These are phyloP conservation scores for Rhyacophila evoluta DNA, from an alignment of 2,888 invertebrate species.

Conservation along the genomic window DNA sequence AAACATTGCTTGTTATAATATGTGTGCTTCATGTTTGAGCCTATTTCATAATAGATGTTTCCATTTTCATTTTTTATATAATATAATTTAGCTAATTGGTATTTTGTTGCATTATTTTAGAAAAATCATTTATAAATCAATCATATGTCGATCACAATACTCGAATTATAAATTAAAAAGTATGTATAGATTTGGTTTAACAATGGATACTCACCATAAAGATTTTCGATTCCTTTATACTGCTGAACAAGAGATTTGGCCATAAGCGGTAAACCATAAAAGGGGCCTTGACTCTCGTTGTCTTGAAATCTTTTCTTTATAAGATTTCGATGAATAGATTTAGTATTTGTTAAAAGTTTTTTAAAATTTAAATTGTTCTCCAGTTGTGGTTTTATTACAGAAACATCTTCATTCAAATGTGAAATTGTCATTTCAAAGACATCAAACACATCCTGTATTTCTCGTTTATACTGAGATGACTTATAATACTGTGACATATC, in stretches of 20 bases:
- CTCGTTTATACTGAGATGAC: slow-evolving; percentile 60
- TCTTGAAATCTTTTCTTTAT: not conserved
- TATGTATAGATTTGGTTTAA: no score
- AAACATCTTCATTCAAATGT: slow-evolving; percentile 59
- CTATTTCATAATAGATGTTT: no score
- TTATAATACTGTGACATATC: slow-evolving; percentile 47
- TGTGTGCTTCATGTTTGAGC: no score
- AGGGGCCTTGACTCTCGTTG: slow-evolving; percentile 59
- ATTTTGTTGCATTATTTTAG: no score
- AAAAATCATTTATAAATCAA: no score
- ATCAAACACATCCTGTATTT: slow-evolving; percentile 64
- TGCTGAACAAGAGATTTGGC: slow-evolving; percentile 79
- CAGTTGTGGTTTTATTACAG: not conserved
- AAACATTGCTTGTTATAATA: no score
- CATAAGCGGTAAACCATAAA: slow-evolving; percentile 83
- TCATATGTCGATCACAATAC: no score
- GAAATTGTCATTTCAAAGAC: slow-evolving; percentile 69
- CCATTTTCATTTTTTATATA: no score
- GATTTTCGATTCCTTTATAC: slow-evolving; percentile 81
- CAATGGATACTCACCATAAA: slow-evolving; percentile 84
- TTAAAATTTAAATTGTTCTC: slow-evolving; percentile 55
- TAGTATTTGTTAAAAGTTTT: slow-evolving; percentile 11
- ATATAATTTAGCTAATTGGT: no score
- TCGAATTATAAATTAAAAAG: no score
- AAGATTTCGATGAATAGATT: slow-evolving; percentile 49